Conservation (phyloP, 2,113 vertebrate genomes). For the Triplophysa dalaica region DNA sequence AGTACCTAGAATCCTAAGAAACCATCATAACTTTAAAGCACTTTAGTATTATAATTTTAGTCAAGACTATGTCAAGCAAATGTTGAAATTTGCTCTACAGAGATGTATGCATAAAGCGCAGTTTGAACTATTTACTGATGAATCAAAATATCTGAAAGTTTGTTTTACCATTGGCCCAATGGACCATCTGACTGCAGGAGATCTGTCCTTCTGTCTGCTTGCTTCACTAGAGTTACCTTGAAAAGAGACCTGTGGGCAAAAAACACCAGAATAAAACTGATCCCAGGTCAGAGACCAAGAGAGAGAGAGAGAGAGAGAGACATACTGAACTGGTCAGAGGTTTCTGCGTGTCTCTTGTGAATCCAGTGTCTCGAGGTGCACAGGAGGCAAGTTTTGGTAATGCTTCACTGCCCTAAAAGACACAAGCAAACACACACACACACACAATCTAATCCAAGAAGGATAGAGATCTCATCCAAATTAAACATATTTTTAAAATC, state of each 20-base stretch:
- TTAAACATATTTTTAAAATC: background rate
- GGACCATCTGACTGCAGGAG: background rate
- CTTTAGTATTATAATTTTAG: background rate
- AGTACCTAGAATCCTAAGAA: no score
- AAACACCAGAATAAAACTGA: background rate
- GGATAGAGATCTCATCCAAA: background rate
- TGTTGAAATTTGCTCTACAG: no score
- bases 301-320: conserved; percentile 22
- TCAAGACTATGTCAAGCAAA: background rate
- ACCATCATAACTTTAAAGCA: no score
- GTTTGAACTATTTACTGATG: no score
- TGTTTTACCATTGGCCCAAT: conserved; percentile 35
- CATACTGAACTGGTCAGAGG: conserved; percentile 57
- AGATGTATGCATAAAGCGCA: no score
- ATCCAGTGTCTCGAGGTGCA: conserved; percentile 58
- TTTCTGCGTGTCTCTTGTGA: conserved; percentile 51
- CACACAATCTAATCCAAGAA: background rate
- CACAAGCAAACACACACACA: conserved; percentile 34
- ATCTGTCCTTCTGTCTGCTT: background rate
- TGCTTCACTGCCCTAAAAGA: conserved; percentile 52
- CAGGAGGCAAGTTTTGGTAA: conserved; percentile 23
- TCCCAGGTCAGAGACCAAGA: background rate
- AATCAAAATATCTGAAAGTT: no score
- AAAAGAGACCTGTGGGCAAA: conserved; percentile 27
- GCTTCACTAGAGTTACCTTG: background rate